A percentile compares a stretch with the other conserved stretches of the same genome.
phyloP scores from a whole-genome alignment of 2,888 invertebrate genomes.

The Leptogaster cylindrica region DNA sequence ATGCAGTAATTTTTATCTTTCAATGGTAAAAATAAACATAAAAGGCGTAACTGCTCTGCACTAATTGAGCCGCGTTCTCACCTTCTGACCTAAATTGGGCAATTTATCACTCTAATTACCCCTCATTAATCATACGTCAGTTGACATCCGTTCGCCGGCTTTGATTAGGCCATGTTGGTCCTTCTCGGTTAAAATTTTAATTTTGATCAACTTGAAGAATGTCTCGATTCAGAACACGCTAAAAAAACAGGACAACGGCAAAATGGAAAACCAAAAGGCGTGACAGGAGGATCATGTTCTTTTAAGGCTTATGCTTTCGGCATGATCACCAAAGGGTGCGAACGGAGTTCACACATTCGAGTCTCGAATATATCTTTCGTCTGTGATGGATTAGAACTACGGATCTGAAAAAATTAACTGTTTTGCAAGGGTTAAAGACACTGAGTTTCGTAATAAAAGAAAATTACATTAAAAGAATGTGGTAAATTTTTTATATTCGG shows the following conservation, averaged over 20 bases:
- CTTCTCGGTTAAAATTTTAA: constrained; percentile 6
- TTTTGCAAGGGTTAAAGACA: background rate
- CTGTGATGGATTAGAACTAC: background rate
- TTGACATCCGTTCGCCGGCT: constrained; percentile 25
- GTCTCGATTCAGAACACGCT: background rate
- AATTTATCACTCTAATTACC: constrained; percentile 57
- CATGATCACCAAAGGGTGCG: background rate
- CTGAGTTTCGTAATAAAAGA: background rate
- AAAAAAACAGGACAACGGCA: background rate
- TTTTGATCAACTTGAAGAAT: constrained; percentile 7
- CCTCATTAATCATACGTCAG: constrained; percentile 53
- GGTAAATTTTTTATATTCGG: too few relatives aligned
- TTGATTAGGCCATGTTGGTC: constrained; percentile 19
- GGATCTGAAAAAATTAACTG: background rate
- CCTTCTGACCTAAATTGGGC: constrained; percentile 52
- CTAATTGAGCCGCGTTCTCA: constrained; percentile 44
- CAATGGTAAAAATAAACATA: constrained; percentile 43
- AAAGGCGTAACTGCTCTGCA: constrained; percentile 42
- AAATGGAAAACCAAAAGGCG: background rate
- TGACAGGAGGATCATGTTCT: constrained; percentile 14
- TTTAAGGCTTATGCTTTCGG: background rate
- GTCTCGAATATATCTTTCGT: background rate
- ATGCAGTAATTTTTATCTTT: constrained; percentile 37
- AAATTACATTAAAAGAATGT: background rate
- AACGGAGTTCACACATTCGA: background rate